Evolutionary conservation across 1,140 invertebrate genomes (phyloP).

Genomic region (Eulimnadia texana): DNA sequence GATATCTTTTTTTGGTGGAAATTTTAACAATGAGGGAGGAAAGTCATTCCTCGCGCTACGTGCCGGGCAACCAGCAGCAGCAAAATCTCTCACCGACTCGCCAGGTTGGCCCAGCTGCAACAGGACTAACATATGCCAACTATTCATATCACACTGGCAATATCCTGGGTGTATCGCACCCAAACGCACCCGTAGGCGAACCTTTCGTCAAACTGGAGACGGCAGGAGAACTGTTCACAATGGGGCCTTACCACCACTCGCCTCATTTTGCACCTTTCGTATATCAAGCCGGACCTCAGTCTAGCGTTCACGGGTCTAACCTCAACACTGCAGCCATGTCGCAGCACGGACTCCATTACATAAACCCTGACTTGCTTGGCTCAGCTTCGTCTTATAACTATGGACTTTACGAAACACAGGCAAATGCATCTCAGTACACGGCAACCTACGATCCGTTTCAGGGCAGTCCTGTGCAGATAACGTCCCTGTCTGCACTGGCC

Average conservation of each 20-base stretch:
- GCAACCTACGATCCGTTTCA: slow-evolving; percentile 13
- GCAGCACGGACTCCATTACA: neutral
- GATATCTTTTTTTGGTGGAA: neutral
- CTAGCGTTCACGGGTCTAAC: neutral
- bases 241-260: too few species aligned
- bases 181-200: too few species aligned
- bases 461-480: slow-evolving; percentile 8
- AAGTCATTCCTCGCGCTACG: neutral
- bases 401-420: neutral
- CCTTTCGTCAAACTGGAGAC: too few species aligned
- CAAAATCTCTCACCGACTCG: neutral
- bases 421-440: neutral
- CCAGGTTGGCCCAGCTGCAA: neutral
- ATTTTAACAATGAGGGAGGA: neutral
- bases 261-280: neutral
- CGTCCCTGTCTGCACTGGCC: neutral
- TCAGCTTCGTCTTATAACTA: neutral
- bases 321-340: too few species aligned
- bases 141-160: neutral
- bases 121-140: neutral
- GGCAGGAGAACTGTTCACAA: too few species aligned
- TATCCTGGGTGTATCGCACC: neutral
- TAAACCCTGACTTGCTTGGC: neutral
- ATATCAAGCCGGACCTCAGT: neutral
- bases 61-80: neutral